Evolutionary conservation across 2,113 vertebrate genomes (phyloP).

Genomic region (Micronisus gabar): DNA sequence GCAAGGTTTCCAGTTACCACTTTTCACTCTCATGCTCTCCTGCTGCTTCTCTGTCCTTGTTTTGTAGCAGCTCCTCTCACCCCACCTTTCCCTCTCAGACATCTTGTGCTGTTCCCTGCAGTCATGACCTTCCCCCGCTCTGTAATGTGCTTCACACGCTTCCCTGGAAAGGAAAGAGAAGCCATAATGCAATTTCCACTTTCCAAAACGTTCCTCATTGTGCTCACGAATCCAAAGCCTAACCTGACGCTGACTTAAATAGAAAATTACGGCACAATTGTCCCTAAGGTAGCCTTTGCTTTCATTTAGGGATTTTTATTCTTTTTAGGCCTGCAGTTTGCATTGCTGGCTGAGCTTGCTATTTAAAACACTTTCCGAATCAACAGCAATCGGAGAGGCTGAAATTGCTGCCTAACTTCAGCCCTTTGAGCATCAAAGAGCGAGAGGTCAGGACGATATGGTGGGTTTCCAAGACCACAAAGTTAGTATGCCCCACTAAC

Average conservation of each 20-base stretch:
- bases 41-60: neutral
- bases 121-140: neutral
- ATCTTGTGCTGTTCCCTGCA: neutral
- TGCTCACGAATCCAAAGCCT: neutral
- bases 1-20: neutral
- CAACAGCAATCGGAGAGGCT: neutral
- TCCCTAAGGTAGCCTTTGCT: neutral
- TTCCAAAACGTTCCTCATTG: neutral
- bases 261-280: neutral
- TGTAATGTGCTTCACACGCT: neutral
- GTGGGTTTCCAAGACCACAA: neutral
- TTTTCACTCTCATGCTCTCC: neutral
- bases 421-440: neutral
- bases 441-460: accelerated
- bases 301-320: neutral
- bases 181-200: neutral
- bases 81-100: neutral
- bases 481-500: neutral
- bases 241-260: neutral
- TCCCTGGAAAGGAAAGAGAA: conserved; percentile 15
- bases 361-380: neutral
- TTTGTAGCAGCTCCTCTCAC: neutral
- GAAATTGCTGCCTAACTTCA: neutral
- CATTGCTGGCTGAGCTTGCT: neutral
- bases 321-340: neutral